Base-by-base conservation (phyloP, 2,113 vertebrate genomes). In the Zonotrichia leucophrys region DNA sequence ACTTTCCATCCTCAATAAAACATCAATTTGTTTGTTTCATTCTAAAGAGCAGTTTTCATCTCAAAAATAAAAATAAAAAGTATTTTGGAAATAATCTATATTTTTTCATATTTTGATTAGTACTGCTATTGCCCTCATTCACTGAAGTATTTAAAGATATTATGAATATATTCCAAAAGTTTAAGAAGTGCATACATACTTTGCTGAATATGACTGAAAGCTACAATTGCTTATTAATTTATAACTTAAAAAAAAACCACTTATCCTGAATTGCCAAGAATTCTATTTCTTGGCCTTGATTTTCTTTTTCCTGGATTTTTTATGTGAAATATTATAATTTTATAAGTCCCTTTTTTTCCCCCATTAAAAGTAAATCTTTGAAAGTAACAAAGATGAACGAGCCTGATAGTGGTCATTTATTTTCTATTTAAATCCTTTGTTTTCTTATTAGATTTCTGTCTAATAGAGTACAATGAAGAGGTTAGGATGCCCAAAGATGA, bases 21-120 rank as follows among this genome's bases (percentile, higher is more conserved):
- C 75, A 82, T 24, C 42, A 35, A 76, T 95, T 92, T 96, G 52
- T 92, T 94, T 56, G 37, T 87, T 94, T 76, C 19, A 68, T 92
- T 95, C 52, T 94, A 52, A 87, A 68, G 64, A 85, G 74, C 22
- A 63, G 42, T 55, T 96, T 94, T 63, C 9, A 53, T 85, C 83
- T 93, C 56, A 33, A 37, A 37, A 37, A 37, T 37, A 62, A 53
- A 46, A 25, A 42, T 37, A 62, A 53, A 46, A 25, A 42, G 42
- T 87, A 42, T 25, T 79, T 97, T 76, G 86, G n/a, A 60, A 84
- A 53, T 63, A 24, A 7, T 20, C 21, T 72, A 1, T 37, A 23
- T 7, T 44, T 83, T 55, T n/a, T 62, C 12, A 3, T 60, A 5
- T 67, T 90, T 76, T 79, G 4, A 5, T 73, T 33, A 56, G 10